A percentile compares a stretch with the other conserved stretches of the same genome.
Evolutionary conservation across 1,140 invertebrate species (phyloP).

Genomic region (Aphelenchoides fujianensis): DNA sequence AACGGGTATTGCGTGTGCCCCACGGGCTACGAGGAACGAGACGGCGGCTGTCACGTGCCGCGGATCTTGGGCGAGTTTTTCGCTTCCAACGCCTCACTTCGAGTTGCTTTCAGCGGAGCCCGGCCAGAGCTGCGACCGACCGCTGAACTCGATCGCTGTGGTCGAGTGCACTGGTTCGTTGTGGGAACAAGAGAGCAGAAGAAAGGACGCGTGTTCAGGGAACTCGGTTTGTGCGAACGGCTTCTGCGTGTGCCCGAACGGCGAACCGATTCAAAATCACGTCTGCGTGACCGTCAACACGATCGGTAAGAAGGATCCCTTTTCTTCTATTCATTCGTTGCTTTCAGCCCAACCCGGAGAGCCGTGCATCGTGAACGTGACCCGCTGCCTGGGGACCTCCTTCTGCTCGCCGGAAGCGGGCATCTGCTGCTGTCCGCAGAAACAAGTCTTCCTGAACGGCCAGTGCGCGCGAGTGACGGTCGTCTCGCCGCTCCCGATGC

Average conservation of each 20-base stretch:
- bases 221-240: slow-evolving; percentile 53
- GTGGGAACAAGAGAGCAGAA: no score
- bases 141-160: slow-evolving; percentile 27
- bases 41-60: slow-evolving; percentile 45
- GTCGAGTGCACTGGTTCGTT: slow-evolving; percentile 41
- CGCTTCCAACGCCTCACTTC: not conserved
- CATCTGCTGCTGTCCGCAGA: slow-evolving; percentile 36
- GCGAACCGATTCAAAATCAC: slow-evolving; percentile 49
- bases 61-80: slow-evolving; percentile 37
- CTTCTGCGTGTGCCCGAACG: slow-evolving; percentile 48
- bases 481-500: slow-evolving; percentile 40
- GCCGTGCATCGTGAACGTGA: slow-evolving; percentile 40
- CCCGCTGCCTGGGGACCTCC: slow-evolving; percentile 38
- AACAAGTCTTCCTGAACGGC: slow-evolving; percentile 43
- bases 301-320: slow-evolving; percentile 32
- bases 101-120: slow-evolving; percentile 35
- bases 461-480: slow-evolving; percentile 47
- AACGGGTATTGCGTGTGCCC: slow-evolving; percentile 50
- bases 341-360: slow-evolving; percentile 40
- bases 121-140: slow-evolving; percentile 39
- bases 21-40: slow-evolving; percentile 40
- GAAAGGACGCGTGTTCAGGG: no score
- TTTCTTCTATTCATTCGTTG: not conserved
- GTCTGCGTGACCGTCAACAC: slow-evolving; percentile 49
- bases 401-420: slow-evolving; percentile 25